Percentiles rank a stretch among this genome's conserved stretches.
Evolutionary conservation across 2,888 invertebrate species (phyloP).

Genomic region (Nasonovia ribisnigri): DNA sequence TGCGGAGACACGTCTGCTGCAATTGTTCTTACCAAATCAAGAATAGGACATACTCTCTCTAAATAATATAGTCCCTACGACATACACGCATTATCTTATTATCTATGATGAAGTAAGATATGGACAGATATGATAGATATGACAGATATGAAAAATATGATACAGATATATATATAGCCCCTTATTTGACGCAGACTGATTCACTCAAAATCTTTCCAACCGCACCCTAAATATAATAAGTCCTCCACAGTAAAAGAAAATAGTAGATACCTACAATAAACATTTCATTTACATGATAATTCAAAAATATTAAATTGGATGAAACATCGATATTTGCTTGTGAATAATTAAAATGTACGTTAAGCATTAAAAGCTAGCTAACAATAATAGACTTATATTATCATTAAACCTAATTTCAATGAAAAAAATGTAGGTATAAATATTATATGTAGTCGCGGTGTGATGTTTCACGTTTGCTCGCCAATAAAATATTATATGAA

Average conservation of each 20-base stretch:
- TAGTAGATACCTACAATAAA: no score
- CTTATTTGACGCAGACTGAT: neutral
- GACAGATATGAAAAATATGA: no score
- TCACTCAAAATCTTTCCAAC: neutral
- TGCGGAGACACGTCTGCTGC: neutral
- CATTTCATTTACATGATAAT: neutral
- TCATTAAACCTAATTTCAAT: neutral
- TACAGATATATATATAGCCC: neutral
- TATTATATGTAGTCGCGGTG: no score
- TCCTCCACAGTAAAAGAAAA: neutral
- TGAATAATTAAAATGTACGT: neutral
- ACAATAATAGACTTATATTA: neutral
- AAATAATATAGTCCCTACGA: neutral
- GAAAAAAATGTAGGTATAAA: neutral
- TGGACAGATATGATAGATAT: no score
- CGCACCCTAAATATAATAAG: neutral
- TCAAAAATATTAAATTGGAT: neutral
- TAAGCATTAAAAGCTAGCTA: neutral
- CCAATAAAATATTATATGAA: neutral
- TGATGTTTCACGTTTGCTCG: neutral
- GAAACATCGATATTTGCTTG: neutral
- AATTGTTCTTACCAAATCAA: neutral
- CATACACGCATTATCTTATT: neutral
- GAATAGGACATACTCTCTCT: neutral
- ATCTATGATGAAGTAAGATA: neutral